Percentiles rank a stretch among this genome's conserved stretches.
These are phyloP conservation scores for Meteorus sp. DNA, from an alignment of 1,140 invertebrate genomes.

Conservation along the genomic window DNA sequence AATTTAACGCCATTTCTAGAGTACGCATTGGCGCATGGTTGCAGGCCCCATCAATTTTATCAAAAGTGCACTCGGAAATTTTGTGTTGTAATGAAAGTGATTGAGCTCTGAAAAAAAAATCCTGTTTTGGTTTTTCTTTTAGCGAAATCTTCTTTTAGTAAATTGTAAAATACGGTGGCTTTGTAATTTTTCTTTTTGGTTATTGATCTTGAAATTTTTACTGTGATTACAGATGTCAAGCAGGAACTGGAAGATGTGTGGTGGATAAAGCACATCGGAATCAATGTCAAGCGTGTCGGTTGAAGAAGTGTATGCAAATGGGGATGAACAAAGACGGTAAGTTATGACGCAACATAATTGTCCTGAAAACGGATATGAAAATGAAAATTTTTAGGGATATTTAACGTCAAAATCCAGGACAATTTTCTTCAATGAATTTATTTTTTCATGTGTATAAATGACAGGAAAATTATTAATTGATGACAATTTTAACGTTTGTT, in stretches of 20 bases:
- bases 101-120: background rate
- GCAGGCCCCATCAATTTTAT: conserved; percentile 40
- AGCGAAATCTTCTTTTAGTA: background rate
- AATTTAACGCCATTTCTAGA: conserved; percentile 53
- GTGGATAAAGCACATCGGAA: conserved; percentile 99
- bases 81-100: background rate
- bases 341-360: too few relatives aligned
- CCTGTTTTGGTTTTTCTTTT: conserved; percentile 14
- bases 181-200: background rate
- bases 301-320: conserved; percentile 98
- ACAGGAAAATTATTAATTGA: too few relatives aligned
- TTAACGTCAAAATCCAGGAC: too few relatives aligned
- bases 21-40: conserved; percentile 24
- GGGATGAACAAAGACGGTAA: conserved; percentile 99
- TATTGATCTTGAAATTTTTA: conserved; percentile 2
- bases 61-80: conserved; percentile 35
- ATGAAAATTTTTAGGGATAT: too few relatives aligned
- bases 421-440: too few relatives aligned
- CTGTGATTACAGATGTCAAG: conserved; percentile 83
- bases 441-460: too few relatives aligned
- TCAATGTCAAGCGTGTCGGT: conserved; percentile 95
- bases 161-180: too few relatives aligned
- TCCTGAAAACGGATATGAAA: too few relatives aligned
- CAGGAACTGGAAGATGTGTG: conserved; percentile 90
- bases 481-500: too few relatives aligned